Evolutionary conservation across 2,113 vertebrate species (phyloP).

Genomic region (Cervus canadensis): DNA sequence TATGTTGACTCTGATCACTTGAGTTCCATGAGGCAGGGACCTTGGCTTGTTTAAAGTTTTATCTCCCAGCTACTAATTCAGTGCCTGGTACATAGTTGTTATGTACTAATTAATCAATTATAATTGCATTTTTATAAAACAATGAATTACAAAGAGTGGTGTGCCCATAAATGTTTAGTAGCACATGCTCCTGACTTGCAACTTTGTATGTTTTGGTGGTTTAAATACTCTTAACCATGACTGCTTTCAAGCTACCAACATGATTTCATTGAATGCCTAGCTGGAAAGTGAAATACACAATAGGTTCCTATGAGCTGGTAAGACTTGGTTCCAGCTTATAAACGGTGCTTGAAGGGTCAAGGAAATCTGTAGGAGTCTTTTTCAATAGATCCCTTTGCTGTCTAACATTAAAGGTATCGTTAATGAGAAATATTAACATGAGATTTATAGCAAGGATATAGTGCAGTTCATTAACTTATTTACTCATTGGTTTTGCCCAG

Average conservation of each 20-base stretch:
- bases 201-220: not conserved
- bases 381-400: not conserved
- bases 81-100: not conserved
- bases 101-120: not conserved
- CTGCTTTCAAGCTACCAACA: not conserved
- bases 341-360: not conserved
- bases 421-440: not conserved
- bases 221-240: not conserved
- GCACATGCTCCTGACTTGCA: not conserved
- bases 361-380: not conserved
- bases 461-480: not conserved
- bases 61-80: not conserved
- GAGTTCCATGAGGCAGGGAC: not conserved
- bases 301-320: rapidly evolving
- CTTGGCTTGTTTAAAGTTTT: not conserved
- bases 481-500: not conserved
- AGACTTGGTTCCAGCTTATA: not conserved
- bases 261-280: not conserved
- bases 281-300: not conserved
- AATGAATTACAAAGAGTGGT: not conserved
- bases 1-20: not conserved
- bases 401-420: not conserved
- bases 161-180: not conserved
- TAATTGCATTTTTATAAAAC: not conserved
- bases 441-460: not conserved